Percentiles rank a stretch among this genome's conserved stretches.
Evolutionary conservation across 2,113 vertebrate genomes (phyloP).

Genomic region (Perca schrenkii): DNA sequence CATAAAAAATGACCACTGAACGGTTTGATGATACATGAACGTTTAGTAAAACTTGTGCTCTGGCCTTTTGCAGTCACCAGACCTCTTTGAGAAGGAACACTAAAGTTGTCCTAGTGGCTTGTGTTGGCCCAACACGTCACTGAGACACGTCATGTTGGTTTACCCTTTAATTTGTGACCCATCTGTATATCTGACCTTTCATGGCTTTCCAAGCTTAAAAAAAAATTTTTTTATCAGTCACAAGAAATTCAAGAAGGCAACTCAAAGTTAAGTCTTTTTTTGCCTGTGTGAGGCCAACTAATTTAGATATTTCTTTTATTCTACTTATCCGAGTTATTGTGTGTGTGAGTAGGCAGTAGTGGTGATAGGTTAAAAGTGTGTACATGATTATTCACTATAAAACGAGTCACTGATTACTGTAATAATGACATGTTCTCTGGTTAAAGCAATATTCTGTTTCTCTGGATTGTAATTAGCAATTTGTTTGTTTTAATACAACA

Average conservation of each 20-base stretch:
- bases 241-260: neutral
- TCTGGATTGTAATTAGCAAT: slow-evolving; percentile 35
- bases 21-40: neutral
- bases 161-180: neutral
- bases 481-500: neutral
- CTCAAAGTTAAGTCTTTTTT: neutral
- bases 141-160: slow-evolving; percentile 1
- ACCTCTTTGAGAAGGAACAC: neutral
- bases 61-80: neutral
- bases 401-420: neutral
- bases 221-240: neutral
- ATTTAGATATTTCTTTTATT: neutral
- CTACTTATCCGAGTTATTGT: neutral
- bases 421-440: slow-evolving; percentile 13
- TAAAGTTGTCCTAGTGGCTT: neutral
- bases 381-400: slow-evolving; percentile 5
- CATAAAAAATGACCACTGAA: neutral
- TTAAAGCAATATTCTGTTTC: slow-evolving; percentile 27
- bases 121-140: neutral
- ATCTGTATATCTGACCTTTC: neutral
- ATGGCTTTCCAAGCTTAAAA: neutral
- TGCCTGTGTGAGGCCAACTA: neutral
- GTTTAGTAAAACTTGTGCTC: neutral
- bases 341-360: slow-evolving; percentile 24
- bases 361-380: slow-evolving; percentile 9